Conservation (phyloP, 2,113 vertebrate genomes). For the Dendropsophus ebraccatus region DNA sequence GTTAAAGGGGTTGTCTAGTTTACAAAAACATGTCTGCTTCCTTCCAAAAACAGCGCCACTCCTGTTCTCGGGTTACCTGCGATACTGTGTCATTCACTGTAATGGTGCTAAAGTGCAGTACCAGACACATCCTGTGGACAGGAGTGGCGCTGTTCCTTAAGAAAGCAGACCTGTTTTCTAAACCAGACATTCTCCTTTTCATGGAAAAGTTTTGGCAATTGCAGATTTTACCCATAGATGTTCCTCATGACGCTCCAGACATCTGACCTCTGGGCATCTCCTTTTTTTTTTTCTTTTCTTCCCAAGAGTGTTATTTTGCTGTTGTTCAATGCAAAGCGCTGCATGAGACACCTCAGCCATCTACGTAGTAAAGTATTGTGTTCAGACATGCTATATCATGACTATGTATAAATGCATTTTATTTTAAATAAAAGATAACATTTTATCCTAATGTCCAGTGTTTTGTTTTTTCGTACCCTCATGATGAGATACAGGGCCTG, state of each 20-base stretch:
- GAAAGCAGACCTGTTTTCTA: too few relatives aligned
- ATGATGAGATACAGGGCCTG: too few relatives aligned
- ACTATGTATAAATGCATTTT: constrained; percentile 81
- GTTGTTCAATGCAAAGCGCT: constrained; percentile 16
- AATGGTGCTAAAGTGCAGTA: too few relatives aligned
- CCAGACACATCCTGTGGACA: too few relatives aligned
- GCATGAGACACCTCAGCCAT: constrained; percentile 34
- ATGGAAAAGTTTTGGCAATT: not conserved
- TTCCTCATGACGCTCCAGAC: not conserved
- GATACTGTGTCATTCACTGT: too few relatives aligned
- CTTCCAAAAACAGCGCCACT: too few relatives aligned
- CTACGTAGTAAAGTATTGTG: constrained; percentile 63
- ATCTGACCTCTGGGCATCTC: not conserved
- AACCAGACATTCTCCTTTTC: too few relatives aligned
- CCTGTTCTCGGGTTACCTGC: too few relatives aligned
- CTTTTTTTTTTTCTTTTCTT: not conserved
- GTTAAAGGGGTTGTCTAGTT: too few relatives aligned
- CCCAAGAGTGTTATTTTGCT: not conserved
- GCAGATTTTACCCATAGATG: not conserved
- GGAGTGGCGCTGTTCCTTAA: too few relatives aligned
- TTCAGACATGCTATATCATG: constrained; percentile 62
- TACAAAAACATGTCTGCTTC: too few relatives aligned
- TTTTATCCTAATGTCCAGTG: constrained; percentile 77
- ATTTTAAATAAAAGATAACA: constrained; percentile 84
- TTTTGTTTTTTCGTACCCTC: too few relatives aligned